These are phyloP conservation scores for Rhorus exstirpatorius DNA, from an alignment of 2,888 invertebrate genomes.

Conservation along the genomic window DNA sequence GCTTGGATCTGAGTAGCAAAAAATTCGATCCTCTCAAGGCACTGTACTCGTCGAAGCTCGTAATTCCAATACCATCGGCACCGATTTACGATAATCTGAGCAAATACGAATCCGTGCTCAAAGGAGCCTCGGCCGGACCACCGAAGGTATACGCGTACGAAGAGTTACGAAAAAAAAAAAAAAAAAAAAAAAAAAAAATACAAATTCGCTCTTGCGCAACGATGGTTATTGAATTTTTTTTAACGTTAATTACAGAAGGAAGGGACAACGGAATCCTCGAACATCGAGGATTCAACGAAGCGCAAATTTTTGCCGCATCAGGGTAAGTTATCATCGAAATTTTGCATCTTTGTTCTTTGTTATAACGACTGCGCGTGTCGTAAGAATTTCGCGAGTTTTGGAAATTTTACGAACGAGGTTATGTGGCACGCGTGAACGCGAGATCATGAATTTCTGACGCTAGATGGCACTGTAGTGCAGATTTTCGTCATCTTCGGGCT, in stretches of 20 bases:
- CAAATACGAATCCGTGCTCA: conserved; percentile 87
- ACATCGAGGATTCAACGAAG: conserved; percentile 68
- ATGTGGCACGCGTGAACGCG: conserved; percentile 7
- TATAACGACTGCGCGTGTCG: not conserved
- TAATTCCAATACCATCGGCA: conserved; percentile 88
- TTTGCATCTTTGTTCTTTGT: not conserved
- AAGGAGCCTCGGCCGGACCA: conserved; percentile 81
- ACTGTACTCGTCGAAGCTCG: conserved; percentile 88
- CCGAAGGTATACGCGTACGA: conserved; percentile 41
- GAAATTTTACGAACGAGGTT: conserved; percentile 35
- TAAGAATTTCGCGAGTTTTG: not conserved
- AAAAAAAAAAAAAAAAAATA: too few relatives aligned
- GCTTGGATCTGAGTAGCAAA: conserved; percentile 87
- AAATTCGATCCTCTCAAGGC: conserved; percentile 91
- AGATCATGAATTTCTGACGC: conserved; percentile 15
- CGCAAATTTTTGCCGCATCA: conserved; percentile 80
- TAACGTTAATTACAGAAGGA: conserved; percentile 68
- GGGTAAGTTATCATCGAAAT: conserved; percentile 74
- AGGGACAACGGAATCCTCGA: conserved; percentile 28
- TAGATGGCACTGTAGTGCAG: conserved; percentile 60
- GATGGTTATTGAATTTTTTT: not conserved
- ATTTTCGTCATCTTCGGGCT: conserved; percentile 17
- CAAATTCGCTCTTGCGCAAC: not conserved
- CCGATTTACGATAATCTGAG: conserved; percentile 90
- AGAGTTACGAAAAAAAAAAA: too few relatives aligned